Conservation (phyloP, 92 coral and sea anemone species). For the Porites divaricata region DNA sequence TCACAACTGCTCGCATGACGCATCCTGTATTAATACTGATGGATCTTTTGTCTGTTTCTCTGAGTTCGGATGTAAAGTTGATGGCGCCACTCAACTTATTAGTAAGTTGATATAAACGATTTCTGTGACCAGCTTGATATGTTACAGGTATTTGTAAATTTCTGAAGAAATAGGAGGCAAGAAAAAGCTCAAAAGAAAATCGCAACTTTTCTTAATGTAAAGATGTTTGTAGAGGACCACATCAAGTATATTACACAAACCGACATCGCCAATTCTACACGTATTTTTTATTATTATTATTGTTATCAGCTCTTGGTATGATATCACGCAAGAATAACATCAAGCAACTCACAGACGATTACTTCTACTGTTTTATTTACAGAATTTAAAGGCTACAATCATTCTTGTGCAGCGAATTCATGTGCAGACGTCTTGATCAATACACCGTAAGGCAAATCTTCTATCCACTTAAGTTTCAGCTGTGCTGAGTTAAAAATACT, state of each 20-base stretch:
- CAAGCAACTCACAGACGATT: too few species aligned
- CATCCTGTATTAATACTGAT: not conserved
- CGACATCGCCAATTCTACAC: not conserved
- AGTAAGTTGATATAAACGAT: not conserved
- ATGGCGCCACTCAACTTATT: not conserved
- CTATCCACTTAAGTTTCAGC: too few species aligned
- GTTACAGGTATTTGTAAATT: too few species aligned
- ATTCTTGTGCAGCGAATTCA: not conserved
- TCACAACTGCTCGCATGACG: conserved; percentile 14
- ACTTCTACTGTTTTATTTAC: not conserved
- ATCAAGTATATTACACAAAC: not conserved
- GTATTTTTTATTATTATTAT: too few species aligned
- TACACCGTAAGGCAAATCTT: conserved; percentile 17
- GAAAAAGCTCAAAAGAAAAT: too few species aligned
- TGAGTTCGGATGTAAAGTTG: not conserved
- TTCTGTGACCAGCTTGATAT: too few species aligned
- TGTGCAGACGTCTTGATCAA: conserved; percentile 26
- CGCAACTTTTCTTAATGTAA: too few species aligned
- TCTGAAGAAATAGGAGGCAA: too few species aligned
- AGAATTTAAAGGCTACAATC: conserved; percentile 11
- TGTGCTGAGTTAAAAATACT: not conserved
- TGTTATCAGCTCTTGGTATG: too few species aligned
- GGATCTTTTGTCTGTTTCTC: conserved; percentile 19
- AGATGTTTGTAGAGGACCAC: too few species aligned
- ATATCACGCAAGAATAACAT: too few species aligned